Percentiles rank a stretch among this genome's conserved stretches.
phyloP scores from a whole-genome alignment of 2,113 vertebrate genomes.

The Rhombomys opimus region DNA sequence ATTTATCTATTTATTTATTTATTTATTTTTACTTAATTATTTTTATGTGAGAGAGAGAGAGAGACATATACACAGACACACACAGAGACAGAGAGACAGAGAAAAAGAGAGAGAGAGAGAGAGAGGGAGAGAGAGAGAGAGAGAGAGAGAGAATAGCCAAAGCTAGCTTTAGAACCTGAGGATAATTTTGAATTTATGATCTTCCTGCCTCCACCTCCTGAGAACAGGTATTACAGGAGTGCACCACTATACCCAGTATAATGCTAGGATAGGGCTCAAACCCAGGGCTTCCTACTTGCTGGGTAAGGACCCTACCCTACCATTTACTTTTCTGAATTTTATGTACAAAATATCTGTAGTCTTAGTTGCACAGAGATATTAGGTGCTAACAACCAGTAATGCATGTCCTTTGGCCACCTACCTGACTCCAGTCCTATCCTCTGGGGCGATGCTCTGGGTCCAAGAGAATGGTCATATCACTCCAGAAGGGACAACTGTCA shows the following conservation, averaged over 20 bases:
- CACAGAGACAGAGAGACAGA: background rate
- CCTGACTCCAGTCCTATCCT: background rate
- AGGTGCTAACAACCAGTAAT: background rate
- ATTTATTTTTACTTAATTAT: background rate
- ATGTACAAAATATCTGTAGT: conserved; percentile 13
- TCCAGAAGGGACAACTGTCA: background rate
- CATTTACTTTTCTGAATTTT: conserved; percentile 23
- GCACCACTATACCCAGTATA: background rate
- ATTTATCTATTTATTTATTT: background rate
- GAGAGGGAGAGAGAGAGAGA: too few species aligned
- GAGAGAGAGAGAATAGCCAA: background rate
- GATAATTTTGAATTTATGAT: background rate
- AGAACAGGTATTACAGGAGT: background rate
- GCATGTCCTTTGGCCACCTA: background rate
- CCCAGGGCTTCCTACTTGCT: background rate
- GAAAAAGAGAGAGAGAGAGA: rapidly evolving
- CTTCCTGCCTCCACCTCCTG: background rate
- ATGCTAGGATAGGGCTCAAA: background rate
- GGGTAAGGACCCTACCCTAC: background rate
- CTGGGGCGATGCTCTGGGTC: background rate
- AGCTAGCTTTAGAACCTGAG: background rate
- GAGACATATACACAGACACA: background rate
- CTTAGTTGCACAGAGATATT: background rate
- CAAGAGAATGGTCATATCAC: background rate
- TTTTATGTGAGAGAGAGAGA: background rate